Conservation (phyloP, 2,797 vertebrate species). For the Betta splendens region DNA sequence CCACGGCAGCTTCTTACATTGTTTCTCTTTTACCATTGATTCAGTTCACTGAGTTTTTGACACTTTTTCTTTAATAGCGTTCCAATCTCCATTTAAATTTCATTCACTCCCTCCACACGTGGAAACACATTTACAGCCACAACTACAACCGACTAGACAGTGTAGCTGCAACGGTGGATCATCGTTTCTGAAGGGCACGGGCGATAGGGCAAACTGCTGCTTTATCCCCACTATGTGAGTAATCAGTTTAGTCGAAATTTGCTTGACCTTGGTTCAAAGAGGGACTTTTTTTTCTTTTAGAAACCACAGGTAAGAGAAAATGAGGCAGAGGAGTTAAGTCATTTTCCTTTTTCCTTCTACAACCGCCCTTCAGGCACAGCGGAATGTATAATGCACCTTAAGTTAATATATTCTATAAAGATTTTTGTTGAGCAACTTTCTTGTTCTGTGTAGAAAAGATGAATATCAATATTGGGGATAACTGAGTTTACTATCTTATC, state of each 20-base stretch:
- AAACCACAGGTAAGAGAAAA: slow-evolving; percentile 36
- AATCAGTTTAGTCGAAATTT: slow-evolving; percentile 37
- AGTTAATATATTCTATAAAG: slow-evolving; percentile 43
- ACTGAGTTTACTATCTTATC: slow-evolving; percentile 3
- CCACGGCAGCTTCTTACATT: background rate
- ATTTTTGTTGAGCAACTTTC: slow-evolving; percentile 8
- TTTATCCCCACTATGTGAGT: slow-evolving; percentile 4
- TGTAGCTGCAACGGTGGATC: background rate
- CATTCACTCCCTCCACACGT: background rate
- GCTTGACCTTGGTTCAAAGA: slow-evolving; percentile 44
- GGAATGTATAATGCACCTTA: slow-evolving; percentile 48
- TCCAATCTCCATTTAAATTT: background rate
- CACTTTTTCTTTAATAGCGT: background rate
- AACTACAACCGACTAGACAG: background rate
- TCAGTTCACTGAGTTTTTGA: background rate
- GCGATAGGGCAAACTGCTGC: slow-evolving; percentile 9
- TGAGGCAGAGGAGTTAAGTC: slow-evolving; percentile 15
- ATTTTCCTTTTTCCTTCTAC: slow-evolving; percentile 19
- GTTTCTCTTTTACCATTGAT: background rate
- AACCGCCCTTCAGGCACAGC: slow-evolving; percentile 39
- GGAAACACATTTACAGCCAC: background rate
- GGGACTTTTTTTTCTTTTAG: background rate
- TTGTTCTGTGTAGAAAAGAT: slow-evolving; percentile 6
- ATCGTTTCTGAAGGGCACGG: slow-evolving; percentile 10
- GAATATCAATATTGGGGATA: slow-evolving; percentile 10